These are phyloP conservation scores for Norana najaformis DNA, from an alignment of 2,888 invertebrate genomes.

Conservation along the genomic window DNA sequence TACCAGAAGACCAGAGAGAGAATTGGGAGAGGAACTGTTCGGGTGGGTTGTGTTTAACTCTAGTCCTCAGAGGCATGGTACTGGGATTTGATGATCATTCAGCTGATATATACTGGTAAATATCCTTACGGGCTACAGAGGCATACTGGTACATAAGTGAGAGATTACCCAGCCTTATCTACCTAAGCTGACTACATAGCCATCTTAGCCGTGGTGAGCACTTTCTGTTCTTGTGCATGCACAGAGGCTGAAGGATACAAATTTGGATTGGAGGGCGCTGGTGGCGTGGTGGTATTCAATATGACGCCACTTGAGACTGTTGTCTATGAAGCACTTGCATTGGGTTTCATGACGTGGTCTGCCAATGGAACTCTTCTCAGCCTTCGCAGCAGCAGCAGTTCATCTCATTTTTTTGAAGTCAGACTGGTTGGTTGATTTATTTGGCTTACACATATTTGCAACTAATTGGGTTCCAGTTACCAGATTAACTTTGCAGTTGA, in stretches of 20 bases:
- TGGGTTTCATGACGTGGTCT: slow-evolving; percentile 59
- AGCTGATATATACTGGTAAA: too few species aligned
- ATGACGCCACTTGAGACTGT: slow-evolving; percentile 33
- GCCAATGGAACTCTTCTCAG: slow-evolving; percentile 53
- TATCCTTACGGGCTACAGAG: too few species aligned
- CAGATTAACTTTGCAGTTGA: background rate
- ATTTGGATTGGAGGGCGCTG: slow-evolving; percentile 46
- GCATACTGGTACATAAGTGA: too few species aligned
- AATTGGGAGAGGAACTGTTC: too few species aligned
- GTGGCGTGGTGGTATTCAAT: slow-evolving; percentile 52
- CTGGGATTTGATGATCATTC: too few species aligned
- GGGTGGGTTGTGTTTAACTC: too few species aligned
- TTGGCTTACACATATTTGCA: background rate
- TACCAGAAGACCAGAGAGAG: too few species aligned
- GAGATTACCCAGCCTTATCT: too few species aligned
- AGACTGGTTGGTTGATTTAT: slow-evolving; percentile 46
- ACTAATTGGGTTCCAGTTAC: background rate
- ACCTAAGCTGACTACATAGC: background rate
- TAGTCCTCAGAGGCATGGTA: too few species aligned
- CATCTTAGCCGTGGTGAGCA: background rate
- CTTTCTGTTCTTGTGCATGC: background rate
- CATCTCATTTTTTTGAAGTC: slow-evolving; percentile 54
- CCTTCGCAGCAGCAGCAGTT: slow-evolving; percentile 48
- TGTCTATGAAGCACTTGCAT: slow-evolving; percentile 51
- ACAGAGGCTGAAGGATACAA: slow-evolving; percentile 55